Evolutionary conservation across 1,140 invertebrate species (phyloP).

Genomic region (Andrena cerasifolii): DNA sequence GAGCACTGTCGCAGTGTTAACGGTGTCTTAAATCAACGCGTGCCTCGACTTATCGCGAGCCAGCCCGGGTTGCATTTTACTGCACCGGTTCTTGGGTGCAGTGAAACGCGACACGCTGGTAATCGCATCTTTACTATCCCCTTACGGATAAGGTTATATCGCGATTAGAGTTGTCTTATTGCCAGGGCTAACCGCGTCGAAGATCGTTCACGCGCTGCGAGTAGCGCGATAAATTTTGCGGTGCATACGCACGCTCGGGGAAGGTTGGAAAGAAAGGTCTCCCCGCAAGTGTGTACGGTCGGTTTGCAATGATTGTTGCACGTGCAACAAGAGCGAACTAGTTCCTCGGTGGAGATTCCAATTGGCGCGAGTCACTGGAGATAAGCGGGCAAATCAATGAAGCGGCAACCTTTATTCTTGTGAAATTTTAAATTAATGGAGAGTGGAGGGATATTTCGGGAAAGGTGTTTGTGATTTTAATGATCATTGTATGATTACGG

Average conservation of each 20-base stretch:
- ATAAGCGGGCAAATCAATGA: neutral
- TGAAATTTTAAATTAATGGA: too few species aligned
- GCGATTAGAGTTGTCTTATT: conserved; percentile 31
- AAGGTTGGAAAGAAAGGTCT: conserved; percentile 21
- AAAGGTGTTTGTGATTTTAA: too few species aligned
- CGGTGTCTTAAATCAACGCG: neutral
- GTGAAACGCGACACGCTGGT: conserved; percentile 23
- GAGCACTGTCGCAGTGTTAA: neutral
- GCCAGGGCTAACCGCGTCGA: conserved; percentile 40
- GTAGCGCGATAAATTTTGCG: conserved; percentile 42
- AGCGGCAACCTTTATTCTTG: neutral
- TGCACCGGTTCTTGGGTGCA: conserved; percentile 13
- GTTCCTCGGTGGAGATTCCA: neutral
- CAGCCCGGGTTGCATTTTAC: neutral
- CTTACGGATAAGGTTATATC: conserved; percentile 40
- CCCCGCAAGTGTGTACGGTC: conserved; percentile 24
- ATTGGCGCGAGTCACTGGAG: neutral
- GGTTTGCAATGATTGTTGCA: neutral
- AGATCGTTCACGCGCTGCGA: conserved; percentile 24
- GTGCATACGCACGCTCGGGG: neutral
- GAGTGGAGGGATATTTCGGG: too few species aligned
- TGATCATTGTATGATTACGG: too few species aligned
- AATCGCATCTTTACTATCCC: conserved; percentile 32
- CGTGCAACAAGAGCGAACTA: neutral
- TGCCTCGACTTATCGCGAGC: conserved; percentile 4